These are phyloP conservation scores for Ianthella basta DNA, from an alignment of 37 sponge, comb jelly and placozoan genomes.

Conservation along the genomic window DNA sequence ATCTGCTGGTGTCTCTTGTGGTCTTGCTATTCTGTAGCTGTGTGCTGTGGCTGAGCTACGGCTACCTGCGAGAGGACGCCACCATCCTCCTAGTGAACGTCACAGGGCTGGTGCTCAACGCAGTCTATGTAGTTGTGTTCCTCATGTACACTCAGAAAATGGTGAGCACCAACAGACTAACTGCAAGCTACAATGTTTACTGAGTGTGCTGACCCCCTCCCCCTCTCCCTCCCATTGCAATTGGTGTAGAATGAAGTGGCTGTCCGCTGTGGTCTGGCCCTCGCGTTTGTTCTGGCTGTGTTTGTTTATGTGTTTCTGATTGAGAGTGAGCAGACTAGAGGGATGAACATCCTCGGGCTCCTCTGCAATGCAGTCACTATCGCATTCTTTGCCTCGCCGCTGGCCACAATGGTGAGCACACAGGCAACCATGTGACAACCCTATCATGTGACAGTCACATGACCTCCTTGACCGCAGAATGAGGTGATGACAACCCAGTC, in stretches of 20 bases:
- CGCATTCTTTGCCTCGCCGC: slow-evolving; percentile 74
- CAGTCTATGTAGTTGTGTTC: slow-evolving; percentile 52
- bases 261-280: slow-evolving; percentile 33
- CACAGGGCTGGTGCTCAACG: slow-evolving; percentile 54
- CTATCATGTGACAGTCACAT: no score
- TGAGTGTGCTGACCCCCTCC: neutral
- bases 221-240: neutral
- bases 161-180: slow-evolving; percentile 29
- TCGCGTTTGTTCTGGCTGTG: slow-evolving; percentile 28
- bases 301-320: slow-evolving; percentile 24
- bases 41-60: slow-evolving; percentile 74
- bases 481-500: slow-evolving; percentile 57
- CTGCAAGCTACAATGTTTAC: neutral
- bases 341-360: slow-evolving; percentile 49
- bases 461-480: slow-evolving; percentile 21
- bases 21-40: slow-evolving; percentile 42
- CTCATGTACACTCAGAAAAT: slow-evolving; percentile 55
- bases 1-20: neutral
- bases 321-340: neutral
- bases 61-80: slow-evolving; percentile 46
- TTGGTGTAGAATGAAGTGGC: slow-evolving; percentile 44
- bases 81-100: slow-evolving; percentile 55
- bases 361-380: slow-evolving; percentile 74
- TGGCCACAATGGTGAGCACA: slow-evolving; percentile 63
- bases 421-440: no score